Conservation (phyloP, 1,140 invertebrate genomes). For the Zophobas morio region DNA sequence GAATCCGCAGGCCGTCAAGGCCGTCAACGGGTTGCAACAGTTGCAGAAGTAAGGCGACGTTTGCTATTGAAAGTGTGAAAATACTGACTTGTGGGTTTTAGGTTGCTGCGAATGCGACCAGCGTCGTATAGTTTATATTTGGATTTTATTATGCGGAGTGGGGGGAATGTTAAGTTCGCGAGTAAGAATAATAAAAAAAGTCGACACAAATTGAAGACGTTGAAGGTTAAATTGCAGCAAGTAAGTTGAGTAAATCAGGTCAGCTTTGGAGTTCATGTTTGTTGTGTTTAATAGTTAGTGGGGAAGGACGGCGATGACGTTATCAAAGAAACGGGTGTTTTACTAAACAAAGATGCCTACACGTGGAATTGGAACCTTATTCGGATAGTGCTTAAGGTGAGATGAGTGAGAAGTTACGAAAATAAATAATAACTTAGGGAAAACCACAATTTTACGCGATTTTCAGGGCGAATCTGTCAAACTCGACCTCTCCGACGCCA, state of each 20-base stretch:
- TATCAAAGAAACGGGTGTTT: slow-evolving; percentile 82
- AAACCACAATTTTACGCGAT: neutral
- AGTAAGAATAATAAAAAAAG: slow-evolving; percentile 53
- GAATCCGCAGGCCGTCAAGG: slow-evolving; percentile 83
- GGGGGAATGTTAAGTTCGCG: slow-evolving; percentile 55
- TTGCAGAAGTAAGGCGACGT: slow-evolving; percentile 74
- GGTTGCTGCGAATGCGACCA: slow-evolving; percentile 83
- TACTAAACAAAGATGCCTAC: slow-evolving; percentile 79
- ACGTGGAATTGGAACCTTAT: slow-evolving; percentile 91
- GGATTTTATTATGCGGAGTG: slow-evolving; percentile 76
- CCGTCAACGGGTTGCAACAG: slow-evolving; percentile 83
- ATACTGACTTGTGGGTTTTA: slow-evolving; percentile 43
- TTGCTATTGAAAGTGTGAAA: slow-evolving; percentile 22
- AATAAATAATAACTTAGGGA: too few relatives aligned
- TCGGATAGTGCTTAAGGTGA: slow-evolving; percentile 82
- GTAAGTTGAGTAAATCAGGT: slow-evolving; percentile 51
- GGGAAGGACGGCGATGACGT: slow-evolving; percentile 76
- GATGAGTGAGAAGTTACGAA: slow-evolving; percentile 10
- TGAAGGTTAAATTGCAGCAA: slow-evolving; percentile 64
- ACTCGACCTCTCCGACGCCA: slow-evolving; percentile 80
- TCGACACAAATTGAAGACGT: slow-evolving; percentile 52
- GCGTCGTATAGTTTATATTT: slow-evolving; percentile 87
- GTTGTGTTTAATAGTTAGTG: slow-evolving; percentile 65
- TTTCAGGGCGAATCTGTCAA: slow-evolving; percentile 50
- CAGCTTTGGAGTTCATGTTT: neutral